These are phyloP conservation scores for Hemiprocne comata DNA, from an alignment of 2,113 vertebrate genomes.

Conservation along the genomic window DNA sequence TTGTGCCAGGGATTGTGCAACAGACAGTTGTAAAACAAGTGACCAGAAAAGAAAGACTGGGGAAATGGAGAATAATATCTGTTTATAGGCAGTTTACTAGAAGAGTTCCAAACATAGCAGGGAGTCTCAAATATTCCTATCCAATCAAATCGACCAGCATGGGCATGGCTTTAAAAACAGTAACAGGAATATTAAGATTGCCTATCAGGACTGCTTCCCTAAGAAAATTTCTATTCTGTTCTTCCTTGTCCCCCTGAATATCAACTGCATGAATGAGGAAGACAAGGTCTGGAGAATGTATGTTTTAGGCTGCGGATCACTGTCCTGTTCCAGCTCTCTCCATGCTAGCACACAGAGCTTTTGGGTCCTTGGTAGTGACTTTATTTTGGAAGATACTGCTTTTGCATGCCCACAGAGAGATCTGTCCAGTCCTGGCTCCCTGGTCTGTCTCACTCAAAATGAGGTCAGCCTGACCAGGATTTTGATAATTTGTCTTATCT, in stretches of 20 bases:
- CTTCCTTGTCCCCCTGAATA: accelerated
- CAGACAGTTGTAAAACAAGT: neutral
- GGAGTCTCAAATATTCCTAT: neutral
- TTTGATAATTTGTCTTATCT: neutral
- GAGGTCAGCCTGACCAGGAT: neutral
- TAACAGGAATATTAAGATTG: neutral
- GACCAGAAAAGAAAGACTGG: neutral
- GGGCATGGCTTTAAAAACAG: neutral
- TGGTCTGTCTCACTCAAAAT: neutral
- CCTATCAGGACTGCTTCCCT: neutral
- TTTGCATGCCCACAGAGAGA: neutral
- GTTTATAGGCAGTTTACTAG: neutral
- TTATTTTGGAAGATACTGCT: neutral
- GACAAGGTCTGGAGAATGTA: neutral
- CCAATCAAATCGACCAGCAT: neutral
- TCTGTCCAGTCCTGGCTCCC: neutral
- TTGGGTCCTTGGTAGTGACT: neutral
- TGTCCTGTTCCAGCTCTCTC: neutral
- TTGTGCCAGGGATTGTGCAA: neutral
- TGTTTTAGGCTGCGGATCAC: neutral
- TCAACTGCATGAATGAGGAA: neutral
- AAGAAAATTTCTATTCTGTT: neutral
- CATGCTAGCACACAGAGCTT: neutral
- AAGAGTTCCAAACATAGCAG: neutral
- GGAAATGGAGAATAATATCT: neutral